Base-by-base conservation (phyloP, 2,113 vertebrate species). In the Panthera tigris region DNA sequence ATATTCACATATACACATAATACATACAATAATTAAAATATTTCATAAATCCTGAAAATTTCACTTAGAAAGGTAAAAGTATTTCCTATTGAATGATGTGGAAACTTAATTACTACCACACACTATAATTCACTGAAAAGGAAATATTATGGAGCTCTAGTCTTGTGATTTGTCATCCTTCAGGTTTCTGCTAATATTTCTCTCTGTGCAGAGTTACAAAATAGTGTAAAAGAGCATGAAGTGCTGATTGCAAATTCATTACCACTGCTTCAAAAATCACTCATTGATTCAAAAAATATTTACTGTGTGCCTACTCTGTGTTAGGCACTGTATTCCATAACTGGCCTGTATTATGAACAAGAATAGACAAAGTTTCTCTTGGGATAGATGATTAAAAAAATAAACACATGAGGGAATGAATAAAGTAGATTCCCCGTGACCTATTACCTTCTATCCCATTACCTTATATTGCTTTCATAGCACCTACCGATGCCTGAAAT, bases 41-140 rank as follows among this genome's bases (percentile, higher is more conserved):
- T 83, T 73, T 83, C 16, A 33, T 86, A 95, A 91, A 29, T 93
- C 41, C 21, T 90, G 19, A 68, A 91, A 45, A 90, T 71, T 93
- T 82, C 13, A 23, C 11, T 91, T 86, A 86, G 31, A 93, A 93
- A 93, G 80, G 50, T 52, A 84, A 84, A 87, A 63, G 41, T 19
- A 12, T 68, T 91, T 93, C 12, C 31, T 25, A 52, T 3, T 92
- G 61, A 89, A 81, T 79, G 89, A 86, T 39, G 41, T 61, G 95
- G 69, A 91, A 69, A 8, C 13, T 81, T 95, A 39, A 81, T 81
- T 68, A 74, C 13, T 92, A 90, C 52, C 25, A 86, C 89, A 69
- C n/a, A 90, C 25, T 79, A 31, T 73, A 78, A 79, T 89, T 94
- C 89, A 48, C 63, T 81, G 68, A 74, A 74, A 81, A 87, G 73